These are phyloP conservation scores for Julus scanicus DNA, from an alignment of 2,888 invertebrate genomes.

Conservation along the genomic window DNA sequence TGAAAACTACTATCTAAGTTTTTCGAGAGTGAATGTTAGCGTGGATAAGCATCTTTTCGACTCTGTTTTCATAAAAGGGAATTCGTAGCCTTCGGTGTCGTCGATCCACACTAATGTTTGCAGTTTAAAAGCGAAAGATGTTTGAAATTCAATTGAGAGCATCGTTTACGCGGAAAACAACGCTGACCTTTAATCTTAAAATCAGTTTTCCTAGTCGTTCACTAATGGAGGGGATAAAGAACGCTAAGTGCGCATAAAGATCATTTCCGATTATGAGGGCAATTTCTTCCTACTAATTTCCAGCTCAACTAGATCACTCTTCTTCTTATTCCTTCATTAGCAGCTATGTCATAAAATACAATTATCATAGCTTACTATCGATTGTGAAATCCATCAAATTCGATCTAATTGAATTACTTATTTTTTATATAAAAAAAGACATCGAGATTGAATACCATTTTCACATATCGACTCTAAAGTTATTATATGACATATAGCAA, in stretches of 20 bases:
- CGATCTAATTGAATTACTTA: too few species aligned
- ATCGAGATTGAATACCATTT: too few species aligned
- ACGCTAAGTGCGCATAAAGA: slow-evolving; percentile 24
- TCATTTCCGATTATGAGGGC: slow-evolving; percentile 16
- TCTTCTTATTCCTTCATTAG: neutral
- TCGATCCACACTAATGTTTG: neutral
- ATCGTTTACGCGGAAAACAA: slow-evolving; percentile 24
- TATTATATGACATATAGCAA: too few species aligned
- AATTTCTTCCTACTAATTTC: neutral
- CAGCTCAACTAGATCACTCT: neutral
- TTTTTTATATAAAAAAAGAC: too few species aligned
- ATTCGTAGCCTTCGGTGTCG: neutral
- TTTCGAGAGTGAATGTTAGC: too few species aligned
- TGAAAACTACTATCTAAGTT: too few species aligned
- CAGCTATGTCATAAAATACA: neutral
- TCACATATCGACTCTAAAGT: too few species aligned
- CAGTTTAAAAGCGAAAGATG: slow-evolving; percentile 30
- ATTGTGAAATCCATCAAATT: neutral
- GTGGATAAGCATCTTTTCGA: neutral
- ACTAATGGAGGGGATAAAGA: slow-evolving; percentile 41
- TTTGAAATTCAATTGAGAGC: slow-evolving; percentile 45
- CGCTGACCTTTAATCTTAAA: slow-evolving; percentile 6
- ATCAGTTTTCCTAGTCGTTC: slow-evolving; percentile 36
- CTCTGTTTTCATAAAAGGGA: neutral
- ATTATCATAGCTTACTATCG: neutral